Conservation (phyloP, 1,140 invertebrate species). For the Homalodisca vitripennis region DNA sequence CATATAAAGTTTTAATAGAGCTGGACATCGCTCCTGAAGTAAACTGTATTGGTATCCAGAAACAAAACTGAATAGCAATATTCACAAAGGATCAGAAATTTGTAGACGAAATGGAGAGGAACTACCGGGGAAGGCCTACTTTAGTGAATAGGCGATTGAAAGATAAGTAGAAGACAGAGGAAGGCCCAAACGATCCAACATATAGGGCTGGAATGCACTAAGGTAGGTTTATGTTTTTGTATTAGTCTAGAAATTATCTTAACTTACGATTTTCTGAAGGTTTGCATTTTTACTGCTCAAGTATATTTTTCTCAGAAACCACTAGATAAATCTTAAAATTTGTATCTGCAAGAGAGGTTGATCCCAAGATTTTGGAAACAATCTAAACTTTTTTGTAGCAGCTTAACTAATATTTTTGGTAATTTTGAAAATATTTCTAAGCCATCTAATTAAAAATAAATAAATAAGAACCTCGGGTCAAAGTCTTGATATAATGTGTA, state of each 20-base stretch:
- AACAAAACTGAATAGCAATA: conserved; percentile 10
- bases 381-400: too few relatives aligned
- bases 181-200: conserved; percentile 31
- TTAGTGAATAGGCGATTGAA: conserved; percentile 7
- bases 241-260: not conserved
- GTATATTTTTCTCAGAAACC: conserved; percentile 29
- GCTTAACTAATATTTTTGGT: too few relatives aligned
- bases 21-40: conserved; percentile 6
- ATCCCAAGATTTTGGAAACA: too few relatives aligned
- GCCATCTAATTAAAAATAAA: too few relatives aligned
- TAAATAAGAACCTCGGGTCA: too few relatives aligned
- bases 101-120: conserved; percentile 17
- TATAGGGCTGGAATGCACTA: conserved; percentile 31
- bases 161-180: conserved; percentile 25
- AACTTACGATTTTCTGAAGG: conserved; percentile 19
- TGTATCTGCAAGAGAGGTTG: too few relatives aligned
- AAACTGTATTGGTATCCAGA: conserved; percentile 21
- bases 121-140: not conserved
- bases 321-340: conserved; percentile 11
- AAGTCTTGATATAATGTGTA: too few relatives aligned
- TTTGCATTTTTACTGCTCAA: conserved; percentile 4
- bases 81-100: conserved; percentile 18
- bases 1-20: conserved; percentile 19
- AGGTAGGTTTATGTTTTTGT: conserved; percentile 9
- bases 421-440: too few relatives aligned